These are phyloP conservation scores for Sylvia atricapilla DNA, from an alignment of 2,113 vertebrate genomes.

Conservation along the genomic window DNA sequence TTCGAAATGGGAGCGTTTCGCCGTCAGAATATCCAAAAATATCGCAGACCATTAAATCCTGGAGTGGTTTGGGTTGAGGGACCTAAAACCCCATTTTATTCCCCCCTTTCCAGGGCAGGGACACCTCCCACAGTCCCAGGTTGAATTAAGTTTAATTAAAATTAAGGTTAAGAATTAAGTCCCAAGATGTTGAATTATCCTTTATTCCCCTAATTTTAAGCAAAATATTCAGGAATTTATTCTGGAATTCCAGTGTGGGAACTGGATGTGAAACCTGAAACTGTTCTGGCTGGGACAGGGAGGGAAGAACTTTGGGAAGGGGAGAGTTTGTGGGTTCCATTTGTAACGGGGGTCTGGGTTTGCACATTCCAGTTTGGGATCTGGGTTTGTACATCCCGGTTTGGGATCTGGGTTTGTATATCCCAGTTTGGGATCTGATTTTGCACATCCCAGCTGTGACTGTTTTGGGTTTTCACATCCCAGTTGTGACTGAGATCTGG, in stretches of 20 bases:
- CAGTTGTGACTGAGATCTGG: no score
- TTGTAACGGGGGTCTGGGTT: not conserved
- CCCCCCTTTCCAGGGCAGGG: no score
- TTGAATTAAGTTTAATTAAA: not conserved
- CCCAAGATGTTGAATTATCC: no score
- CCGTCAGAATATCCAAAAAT: rapidly evolving
- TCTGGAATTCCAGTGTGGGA: not conserved
- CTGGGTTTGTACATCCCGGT: rapidly evolving
- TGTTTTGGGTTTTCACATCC: rapidly evolving
- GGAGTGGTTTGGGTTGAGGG: not conserved
- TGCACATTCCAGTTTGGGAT: not conserved
- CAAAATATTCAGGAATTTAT: not conserved
- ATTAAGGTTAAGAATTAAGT: no score
- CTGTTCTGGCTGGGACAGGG: not conserved
- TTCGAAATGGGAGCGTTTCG: not conserved
- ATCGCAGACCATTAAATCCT: rapidly evolving
- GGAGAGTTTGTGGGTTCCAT: not conserved
- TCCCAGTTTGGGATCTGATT: rapidly evolving
- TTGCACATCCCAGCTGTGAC: no score
- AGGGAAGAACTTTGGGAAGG: not conserved
- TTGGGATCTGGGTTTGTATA: rapidly evolving
- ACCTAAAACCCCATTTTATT: not conserved
- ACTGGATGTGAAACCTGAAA: not conserved
- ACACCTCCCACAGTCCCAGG: not conserved
- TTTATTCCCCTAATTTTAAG: not conserved